A percentile compares a stretch with the other conserved stretches of the same genome.
These are phyloP conservation scores for Phenacoccus solenopsis DNA, from an alignment of 1,140 invertebrate species.

Conservation along the genomic window DNA sequence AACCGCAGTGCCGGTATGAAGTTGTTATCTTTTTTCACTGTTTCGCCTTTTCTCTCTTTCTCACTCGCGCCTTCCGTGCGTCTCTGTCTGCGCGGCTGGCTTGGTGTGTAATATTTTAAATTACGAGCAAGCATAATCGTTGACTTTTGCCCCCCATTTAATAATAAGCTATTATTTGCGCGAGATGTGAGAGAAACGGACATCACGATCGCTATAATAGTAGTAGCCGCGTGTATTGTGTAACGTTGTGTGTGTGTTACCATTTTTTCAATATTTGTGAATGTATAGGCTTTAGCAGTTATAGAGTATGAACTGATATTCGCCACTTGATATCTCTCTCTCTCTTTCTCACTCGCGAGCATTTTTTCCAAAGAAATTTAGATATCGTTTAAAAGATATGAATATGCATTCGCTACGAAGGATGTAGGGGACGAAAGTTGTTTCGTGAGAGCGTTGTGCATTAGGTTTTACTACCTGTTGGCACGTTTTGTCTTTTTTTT, in stretches of 20 bases:
- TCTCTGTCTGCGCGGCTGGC: not conserved
- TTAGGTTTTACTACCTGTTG: no score
- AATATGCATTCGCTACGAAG: not conserved
- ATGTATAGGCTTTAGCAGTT: not conserved
- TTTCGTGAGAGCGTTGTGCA: no score
- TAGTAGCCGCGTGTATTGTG: not conserved
- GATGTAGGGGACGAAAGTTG: no score
- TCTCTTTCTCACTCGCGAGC: not conserved
- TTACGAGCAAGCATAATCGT: conserved; percentile 13
- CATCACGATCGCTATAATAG: conserved; percentile 10
- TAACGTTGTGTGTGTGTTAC: not conserved
- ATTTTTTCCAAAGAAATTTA: not conserved
- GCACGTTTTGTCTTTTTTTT: no score
- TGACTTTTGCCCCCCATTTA: conserved; percentile 15
- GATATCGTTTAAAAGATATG: not conserved
- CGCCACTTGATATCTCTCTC: no score
- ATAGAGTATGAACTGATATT: no score
- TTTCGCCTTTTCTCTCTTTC: not conserved
- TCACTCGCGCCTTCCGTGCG: not conserved
- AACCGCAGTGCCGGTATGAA: not conserved
- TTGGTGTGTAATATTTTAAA: conserved; percentile 7
- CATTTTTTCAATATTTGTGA: no score
- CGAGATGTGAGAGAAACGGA: conserved; percentile 7
- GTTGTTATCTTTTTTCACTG: not conserved
- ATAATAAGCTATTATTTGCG: conserved; percentile 18